Conservation (phyloP, 37 sponge, comb jelly and placozoan species). For the Haliclona indistincta region DNA sequence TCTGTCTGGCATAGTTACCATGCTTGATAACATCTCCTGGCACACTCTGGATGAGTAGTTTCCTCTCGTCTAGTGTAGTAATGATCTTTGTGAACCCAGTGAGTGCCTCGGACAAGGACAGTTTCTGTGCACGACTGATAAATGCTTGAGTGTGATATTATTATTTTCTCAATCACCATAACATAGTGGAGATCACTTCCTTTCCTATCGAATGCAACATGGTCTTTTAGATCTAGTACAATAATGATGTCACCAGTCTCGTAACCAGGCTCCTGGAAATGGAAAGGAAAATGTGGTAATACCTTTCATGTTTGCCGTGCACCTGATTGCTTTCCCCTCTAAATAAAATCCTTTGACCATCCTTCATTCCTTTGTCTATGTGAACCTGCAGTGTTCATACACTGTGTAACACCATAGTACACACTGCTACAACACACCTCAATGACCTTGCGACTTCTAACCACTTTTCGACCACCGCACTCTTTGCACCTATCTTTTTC, state of each 20-base stretch:
- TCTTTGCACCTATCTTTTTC: conserved; percentile 87
- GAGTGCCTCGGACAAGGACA: conserved; percentile 89
- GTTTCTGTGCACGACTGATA: conserved; percentile 50
- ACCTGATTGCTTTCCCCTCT: conserved; percentile 94
- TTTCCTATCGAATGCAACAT: conserved; percentile 70
- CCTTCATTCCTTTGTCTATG: conserved; percentile 96
- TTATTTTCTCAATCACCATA: conserved; percentile 81
- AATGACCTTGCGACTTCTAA: conserved; percentile 81
- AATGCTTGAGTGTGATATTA: too few species aligned
- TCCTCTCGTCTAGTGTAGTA: conserved; percentile 81
- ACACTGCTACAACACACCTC: conserved; percentile 54
- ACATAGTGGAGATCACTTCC: conserved; percentile 83
- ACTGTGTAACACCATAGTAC: neutral
- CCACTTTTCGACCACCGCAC: conserved; percentile 86
- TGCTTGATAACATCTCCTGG: conserved; percentile 93
- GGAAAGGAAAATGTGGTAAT: neutral
- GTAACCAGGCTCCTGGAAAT: conserved; percentile 74
- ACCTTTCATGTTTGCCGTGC: neutral
- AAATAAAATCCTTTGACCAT: conserved; percentile 93
- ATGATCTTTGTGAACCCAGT: conserved; percentile 88
- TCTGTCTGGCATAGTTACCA: conserved; percentile 33
- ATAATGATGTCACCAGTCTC: conserved; percentile 97
- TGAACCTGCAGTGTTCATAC: conserved; percentile 61
- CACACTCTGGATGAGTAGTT: conserved; percentile 72
- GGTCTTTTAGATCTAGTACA: conserved; percentile 90